phyloP scores from a whole-genome alignment of 2,888 invertebrate species.

The Timema cristinae region DNA sequence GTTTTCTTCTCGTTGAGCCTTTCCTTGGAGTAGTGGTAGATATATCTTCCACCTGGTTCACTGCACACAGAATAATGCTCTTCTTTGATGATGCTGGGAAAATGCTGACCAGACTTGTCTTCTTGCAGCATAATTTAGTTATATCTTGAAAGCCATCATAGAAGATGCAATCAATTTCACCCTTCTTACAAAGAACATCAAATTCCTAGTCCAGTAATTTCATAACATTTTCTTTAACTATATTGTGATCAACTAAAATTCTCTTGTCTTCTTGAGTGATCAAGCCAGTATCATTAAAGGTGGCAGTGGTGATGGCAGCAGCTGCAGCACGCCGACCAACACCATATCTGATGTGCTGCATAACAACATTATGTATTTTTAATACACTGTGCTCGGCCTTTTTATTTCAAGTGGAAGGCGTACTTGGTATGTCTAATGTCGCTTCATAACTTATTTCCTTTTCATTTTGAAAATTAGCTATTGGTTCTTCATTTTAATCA shows the following conservation, averaged over 20 bases:
- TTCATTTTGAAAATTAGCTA: not conserved
- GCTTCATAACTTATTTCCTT: not conserved
- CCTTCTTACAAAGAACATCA: too few relatives aligned
- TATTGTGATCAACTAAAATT: conserved; percentile 16
- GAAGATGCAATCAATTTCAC: conserved; percentile 9
- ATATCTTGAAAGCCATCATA: conserved; percentile 9
- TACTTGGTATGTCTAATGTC: not conserved
- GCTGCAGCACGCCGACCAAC: not conserved
- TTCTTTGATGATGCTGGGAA: conserved; percentile 12
- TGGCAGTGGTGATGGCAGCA: not conserved
- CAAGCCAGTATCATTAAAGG: not conserved
- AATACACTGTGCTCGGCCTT: not conserved
- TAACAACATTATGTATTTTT: not conserved
- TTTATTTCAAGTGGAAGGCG: not conserved
- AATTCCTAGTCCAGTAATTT: too few relatives aligned
- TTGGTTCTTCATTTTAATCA: not conserved
- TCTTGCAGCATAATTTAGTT: conserved; percentile 13
- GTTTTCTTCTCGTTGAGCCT: not conserved
- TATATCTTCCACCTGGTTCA: not conserved
- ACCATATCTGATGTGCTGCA: not conserved
- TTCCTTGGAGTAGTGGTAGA: conserved; percentile 5
- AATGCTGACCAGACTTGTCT: conserved; percentile 17
- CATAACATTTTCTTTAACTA: not conserved
- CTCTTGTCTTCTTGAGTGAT: conserved; percentile 8
- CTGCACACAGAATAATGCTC: conserved; percentile 13